Conservation (phyloP, 1,140 invertebrate species). For the Drosophila parabipectinata region DNA sequence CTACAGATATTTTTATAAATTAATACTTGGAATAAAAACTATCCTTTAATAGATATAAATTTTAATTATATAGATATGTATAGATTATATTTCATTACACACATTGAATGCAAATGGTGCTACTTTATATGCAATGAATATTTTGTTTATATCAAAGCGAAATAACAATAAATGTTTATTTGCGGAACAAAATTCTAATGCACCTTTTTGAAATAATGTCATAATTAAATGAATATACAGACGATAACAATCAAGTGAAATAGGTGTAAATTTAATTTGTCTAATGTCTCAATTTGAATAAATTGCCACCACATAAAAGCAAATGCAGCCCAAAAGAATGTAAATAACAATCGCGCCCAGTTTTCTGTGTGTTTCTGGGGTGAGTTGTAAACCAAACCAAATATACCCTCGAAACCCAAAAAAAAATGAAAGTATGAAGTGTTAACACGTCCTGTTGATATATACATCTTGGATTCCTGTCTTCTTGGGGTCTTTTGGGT, state of each 20-base stretch:
- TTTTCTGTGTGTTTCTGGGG: constrained; percentile 11
- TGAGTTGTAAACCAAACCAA: constrained; percentile 27
- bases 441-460: constrained; percentile 54
- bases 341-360: constrained; percentile 58
- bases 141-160: constrained; percentile 16
- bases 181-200: constrained; percentile 59
- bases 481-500: constrained; percentile 1
- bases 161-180: constrained; percentile 66
- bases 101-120: not conserved
- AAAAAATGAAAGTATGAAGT: constrained; percentile 48
- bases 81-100: too few species aligned
- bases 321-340: constrained; percentile 51
- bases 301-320: constrained; percentile 58
- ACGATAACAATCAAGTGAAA: constrained; percentile 80
- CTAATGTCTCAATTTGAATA: constrained; percentile 84
- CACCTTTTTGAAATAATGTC: constrained; percentile 34
- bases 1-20: too few species aligned
- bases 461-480: constrained; percentile 40
- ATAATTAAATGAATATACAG: constrained; percentile 75
- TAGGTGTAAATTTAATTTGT: constrained; percentile 84
- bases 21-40: too few species aligned
- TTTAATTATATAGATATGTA: too few species aligned
- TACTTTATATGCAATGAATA: not conserved
- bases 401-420: constrained; percentile 36
- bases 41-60: too few species aligned